These are phyloP conservation scores for Formica aserva DNA, from an alignment of 2,888 invertebrate species.

Conservation along the genomic window DNA sequence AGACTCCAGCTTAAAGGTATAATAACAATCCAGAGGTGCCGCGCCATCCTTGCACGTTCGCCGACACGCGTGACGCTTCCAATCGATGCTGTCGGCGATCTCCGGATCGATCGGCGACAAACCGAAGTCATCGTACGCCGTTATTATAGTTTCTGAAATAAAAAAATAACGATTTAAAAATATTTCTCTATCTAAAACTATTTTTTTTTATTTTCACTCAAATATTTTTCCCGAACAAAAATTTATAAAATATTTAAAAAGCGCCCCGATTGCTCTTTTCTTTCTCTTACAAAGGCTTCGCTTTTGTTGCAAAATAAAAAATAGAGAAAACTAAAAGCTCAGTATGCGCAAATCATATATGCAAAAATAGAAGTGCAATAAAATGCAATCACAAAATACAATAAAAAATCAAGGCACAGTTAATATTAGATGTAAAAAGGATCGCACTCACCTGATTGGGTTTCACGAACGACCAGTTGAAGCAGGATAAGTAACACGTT, in stretches of 20 bases:
- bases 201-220: not conserved
- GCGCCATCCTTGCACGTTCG: conserved; percentile 89
- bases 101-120: conserved; percentile 54
- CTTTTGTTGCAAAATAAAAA: not conserved
- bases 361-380: not conserved
- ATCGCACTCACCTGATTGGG: conserved; percentile 58
- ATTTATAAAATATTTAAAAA: not conserved
- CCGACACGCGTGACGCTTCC: conserved; percentile 87
- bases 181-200: not conserved
- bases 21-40: conserved; percentile 90
- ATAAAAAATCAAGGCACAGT: not conserved
- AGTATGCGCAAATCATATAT: not conserved
- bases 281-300: not conserved
- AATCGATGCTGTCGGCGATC: conserved; percentile 60
- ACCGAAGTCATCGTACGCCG: conserved; percentile 48
- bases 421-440: not conserved
- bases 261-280: not conserved
- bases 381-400: not conserved
- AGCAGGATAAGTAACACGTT: conserved; percentile 36
- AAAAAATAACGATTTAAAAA: not conserved
- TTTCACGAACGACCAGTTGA: conserved; percentile 35
- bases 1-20: conserved; percentile 92
- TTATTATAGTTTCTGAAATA: conserved; percentile 59
- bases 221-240: not conserved
- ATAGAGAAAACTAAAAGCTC: not conserved